Conservation (phyloP, 2,113 vertebrate species). For the Hyla sarda region DNA sequence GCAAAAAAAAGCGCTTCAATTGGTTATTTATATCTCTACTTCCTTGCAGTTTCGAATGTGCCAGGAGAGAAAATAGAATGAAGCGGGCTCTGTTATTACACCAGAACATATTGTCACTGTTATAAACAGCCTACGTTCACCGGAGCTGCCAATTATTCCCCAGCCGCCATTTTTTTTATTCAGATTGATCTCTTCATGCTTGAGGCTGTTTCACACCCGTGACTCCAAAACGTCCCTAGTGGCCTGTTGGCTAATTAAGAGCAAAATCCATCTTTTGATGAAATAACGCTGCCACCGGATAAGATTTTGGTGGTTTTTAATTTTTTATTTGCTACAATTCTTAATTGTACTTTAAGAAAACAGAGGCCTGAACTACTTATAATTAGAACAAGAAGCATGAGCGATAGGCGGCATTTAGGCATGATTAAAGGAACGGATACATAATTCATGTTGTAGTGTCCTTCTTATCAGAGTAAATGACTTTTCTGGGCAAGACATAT, state of each 20-base stretch:
- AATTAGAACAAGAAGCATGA: conserved; percentile 68
- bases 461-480: conserved; percentile 81
- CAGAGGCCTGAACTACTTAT: conserved; percentile 68
- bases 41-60: conserved; percentile 68
- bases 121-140: conserved; percentile 67
- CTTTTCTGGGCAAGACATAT: conserved; percentile 73
- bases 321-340: conserved; percentile 65
- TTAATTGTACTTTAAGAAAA: conserved; percentile 75
- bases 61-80: conserved; percentile 68
- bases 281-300: conserved; percentile 75
- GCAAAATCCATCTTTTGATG: conserved; percentile 81
- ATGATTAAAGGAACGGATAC: conserved; percentile 79
- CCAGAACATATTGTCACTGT: conserved; percentile 72
- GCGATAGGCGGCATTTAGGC: conserved; percentile 76
- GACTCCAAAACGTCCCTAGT: conserved; percentile 78
- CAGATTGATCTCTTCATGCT: conserved; percentile 74
- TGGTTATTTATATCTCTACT: conserved; percentile 61
- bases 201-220: conserved; percentile 80
- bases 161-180: conserved; percentile 72
- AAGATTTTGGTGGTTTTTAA: conserved; percentile 64
- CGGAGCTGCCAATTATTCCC: conserved; percentile 78
- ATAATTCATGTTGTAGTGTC: conserved; percentile 76
- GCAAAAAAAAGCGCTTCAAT: conserved; percentile 22
- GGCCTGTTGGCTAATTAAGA: conserved; percentile 82
- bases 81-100: conserved; percentile 69